A percentile compares a stretch with the other conserved stretches of the same genome.
These are phyloP conservation scores for Ctenodactylus gundi DNA, from an alignment of 2,113 vertebrate genomes.

Conservation along the genomic window DNA sequence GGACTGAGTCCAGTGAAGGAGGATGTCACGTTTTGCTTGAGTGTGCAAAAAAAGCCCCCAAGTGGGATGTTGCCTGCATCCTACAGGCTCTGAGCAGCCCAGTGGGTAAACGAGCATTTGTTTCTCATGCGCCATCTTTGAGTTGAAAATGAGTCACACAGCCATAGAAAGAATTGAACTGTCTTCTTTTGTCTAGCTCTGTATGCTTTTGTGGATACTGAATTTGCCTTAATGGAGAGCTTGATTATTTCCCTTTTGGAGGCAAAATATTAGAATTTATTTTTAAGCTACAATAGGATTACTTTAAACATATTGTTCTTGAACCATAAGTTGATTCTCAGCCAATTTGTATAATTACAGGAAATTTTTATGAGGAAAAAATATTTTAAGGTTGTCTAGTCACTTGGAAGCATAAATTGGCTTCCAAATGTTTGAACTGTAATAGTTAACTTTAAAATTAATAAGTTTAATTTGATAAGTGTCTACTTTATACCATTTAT, in stretches of 20 bases:
- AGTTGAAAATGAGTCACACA: slow-evolving; percentile 35
- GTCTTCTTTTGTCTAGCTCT: slow-evolving; percentile 51
- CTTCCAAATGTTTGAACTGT: not conserved
- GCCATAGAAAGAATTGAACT: not conserved
- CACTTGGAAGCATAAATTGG: not conserved
- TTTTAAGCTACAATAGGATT: slow-evolving; percentile 47
- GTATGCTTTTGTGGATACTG: slow-evolving; percentile 12
- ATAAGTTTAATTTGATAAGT: not conserved
- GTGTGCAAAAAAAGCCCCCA: slow-evolving; percentile 46
- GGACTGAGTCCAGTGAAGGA: slow-evolving; percentile 60
- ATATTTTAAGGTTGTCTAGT: not conserved
- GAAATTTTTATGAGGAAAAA: not conserved
- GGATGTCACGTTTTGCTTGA: slow-evolving; percentile 38
- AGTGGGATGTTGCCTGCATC: not conserved
- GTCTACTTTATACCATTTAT: not conserved
- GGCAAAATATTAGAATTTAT: slow-evolving; percentile 46
- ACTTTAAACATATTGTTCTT: slow-evolving; percentile 34
- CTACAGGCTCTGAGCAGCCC: not conserved
- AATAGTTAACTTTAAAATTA: slow-evolving; percentile 20
- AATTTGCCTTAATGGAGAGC: slow-evolving; percentile 40
- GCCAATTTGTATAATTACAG: not conserved
- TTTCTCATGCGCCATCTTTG: not conserved
- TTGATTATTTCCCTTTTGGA: slow-evolving; percentile 34
- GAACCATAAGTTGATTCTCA: slow-evolving; percentile 25
- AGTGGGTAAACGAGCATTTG: slow-evolving; percentile 13